Conservation (phyloP, 2,113 vertebrate genomes). For the Theristicus caerulescens region DNA sequence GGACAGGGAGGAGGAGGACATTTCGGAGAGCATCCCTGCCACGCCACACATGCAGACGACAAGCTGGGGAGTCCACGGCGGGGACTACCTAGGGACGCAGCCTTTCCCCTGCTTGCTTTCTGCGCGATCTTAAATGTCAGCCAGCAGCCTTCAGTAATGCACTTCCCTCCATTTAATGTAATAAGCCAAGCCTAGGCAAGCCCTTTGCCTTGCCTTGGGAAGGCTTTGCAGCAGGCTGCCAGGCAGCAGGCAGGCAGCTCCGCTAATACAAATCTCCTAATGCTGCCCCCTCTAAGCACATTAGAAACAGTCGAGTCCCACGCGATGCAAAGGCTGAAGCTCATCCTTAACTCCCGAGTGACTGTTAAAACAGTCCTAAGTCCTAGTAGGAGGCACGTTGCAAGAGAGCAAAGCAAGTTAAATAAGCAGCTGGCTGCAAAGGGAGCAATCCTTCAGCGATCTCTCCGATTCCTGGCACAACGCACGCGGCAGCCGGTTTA, state of each 20-base stretch:
- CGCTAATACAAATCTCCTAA: neutral
- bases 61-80: accelerated
- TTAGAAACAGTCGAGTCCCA: neutral
- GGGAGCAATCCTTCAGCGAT: neutral
- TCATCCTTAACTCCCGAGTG: neutral
- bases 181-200: neutral
- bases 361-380: neutral
- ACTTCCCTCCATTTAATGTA: neutral
- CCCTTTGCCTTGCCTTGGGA: neutral
- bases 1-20: neutral
- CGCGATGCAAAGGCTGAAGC: neutral
- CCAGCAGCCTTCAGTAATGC: neutral
- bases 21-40: neutral
- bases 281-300: neutral
- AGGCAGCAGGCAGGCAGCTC: neutral
- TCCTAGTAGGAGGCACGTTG: neutral
- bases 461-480: neutral
- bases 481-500: neutral
- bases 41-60: accelerated
- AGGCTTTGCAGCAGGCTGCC: neutral
- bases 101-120: neutral
- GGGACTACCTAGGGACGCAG: neutral
- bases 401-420: neutral
- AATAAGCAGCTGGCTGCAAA: neutral
- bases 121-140: neutral